phyloP scores from a whole-genome alignment of 2,113 vertebrate species.

The Pachycephala philippinensis region DNA sequence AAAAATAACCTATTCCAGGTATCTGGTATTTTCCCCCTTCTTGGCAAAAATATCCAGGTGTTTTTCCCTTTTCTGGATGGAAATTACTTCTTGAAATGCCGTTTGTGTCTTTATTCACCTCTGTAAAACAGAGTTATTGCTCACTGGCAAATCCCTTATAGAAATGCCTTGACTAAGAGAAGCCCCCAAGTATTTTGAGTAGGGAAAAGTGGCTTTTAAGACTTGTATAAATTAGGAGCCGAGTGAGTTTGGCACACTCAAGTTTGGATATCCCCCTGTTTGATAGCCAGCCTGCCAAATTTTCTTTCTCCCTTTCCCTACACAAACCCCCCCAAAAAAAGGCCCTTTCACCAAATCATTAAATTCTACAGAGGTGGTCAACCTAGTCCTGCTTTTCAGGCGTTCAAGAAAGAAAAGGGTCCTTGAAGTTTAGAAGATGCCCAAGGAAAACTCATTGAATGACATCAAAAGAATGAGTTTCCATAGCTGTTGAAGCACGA shows the following conservation, averaged over 20 bases:
- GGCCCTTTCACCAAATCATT: conserved; percentile 80
- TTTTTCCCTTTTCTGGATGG: not conserved
- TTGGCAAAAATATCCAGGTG: not conserved
- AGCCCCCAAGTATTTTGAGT: not conserved
- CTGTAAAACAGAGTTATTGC: not conserved
- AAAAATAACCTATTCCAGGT: accelerated
- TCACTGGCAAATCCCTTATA: not conserved
- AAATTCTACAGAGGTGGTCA: conserved; percentile 84
- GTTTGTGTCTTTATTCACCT: accelerated
- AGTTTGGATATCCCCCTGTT: conserved; percentile 3
- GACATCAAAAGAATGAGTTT: conserved; percentile 85
- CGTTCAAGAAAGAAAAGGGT: conserved; percentile 75
- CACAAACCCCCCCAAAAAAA: conserved; percentile 56
- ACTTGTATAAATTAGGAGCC: not conserved
- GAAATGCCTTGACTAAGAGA: not conserved
- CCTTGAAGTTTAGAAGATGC: conserved; percentile 87
- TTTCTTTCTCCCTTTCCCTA: conserved; percentile 63
- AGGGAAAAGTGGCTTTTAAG: not conserved
- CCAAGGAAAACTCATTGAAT: conserved; percentile 84
- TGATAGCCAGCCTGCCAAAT: conserved; percentile 55
- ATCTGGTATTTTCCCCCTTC: not conserved
- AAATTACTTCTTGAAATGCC: not conserved
- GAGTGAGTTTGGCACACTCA: not conserved
- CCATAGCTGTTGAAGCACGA: conserved; percentile 84
- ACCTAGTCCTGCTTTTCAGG: conserved; percentile 79